These are phyloP conservation scores for Trypoxylon attenuatum DNA, from an alignment of 2,888 invertebrate species.

Conservation along the genomic window DNA sequence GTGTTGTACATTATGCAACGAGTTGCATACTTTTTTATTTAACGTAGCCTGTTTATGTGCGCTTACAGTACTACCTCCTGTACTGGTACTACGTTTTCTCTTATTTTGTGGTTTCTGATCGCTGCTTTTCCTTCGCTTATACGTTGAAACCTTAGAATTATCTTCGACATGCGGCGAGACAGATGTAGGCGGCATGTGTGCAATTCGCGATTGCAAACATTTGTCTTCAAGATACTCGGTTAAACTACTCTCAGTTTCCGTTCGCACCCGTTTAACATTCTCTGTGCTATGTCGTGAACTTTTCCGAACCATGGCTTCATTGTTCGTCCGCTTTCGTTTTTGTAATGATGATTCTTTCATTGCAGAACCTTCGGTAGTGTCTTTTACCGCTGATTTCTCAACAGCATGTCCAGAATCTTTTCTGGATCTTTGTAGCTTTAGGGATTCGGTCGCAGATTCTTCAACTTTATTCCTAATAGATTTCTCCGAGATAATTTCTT, in stretches of 20 bases:
- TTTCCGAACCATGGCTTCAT: slow-evolving; percentile 4
- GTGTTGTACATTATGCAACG: slow-evolving; percentile 35
- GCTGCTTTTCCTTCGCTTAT: slow-evolving; percentile 7
- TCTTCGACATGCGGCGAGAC: slow-evolving; percentile 14
- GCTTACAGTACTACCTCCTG: not conserved
- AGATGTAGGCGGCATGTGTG: not conserved
- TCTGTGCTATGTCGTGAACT: slow-evolving; percentile 37
- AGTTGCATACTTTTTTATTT: slow-evolving; percentile 10
- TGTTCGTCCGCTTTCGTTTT: not conserved
- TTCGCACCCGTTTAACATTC: slow-evolving; percentile 12
- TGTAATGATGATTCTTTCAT: not conserved
- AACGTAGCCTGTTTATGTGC: not conserved
- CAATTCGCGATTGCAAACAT: not conserved
- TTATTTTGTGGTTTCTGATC: slow-evolving; percentile 7
- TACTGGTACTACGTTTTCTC: slow-evolving; percentile 4
- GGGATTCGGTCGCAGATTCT: no score
- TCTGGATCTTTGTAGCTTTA: not conserved
- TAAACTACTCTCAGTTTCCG: slow-evolving; percentile 6
- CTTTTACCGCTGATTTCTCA: not conserved
- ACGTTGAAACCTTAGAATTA: not conserved
- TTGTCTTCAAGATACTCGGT: slow-evolving; percentile 17
- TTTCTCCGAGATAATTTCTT: no score
- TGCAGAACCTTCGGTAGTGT: not conserved
- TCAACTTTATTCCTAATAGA: no score
- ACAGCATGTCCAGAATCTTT: not conserved